Evolutionary conservation across 2,113 vertebrate species (phyloP), one percentile per base, ranked within the genome.

Genomic region (Mola mola): DNA sequence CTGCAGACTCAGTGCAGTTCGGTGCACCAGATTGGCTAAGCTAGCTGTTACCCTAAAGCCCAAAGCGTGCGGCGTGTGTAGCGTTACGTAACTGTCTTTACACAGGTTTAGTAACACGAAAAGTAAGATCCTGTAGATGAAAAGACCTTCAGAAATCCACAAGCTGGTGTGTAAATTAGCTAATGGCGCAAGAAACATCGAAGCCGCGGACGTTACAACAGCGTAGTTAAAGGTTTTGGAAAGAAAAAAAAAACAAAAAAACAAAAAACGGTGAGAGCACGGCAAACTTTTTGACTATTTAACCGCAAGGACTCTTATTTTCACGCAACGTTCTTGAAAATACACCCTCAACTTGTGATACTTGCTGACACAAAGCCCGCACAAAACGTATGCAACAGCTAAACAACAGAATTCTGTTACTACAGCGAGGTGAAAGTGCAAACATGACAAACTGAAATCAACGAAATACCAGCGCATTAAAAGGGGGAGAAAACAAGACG

Each of bases 31-130:
- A 8, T 37, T 42, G 17, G 78, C 64, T 41, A 17, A 40, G 66
- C 66, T 28, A 49, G 46, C 61, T 17, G 44, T 53, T 49, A 22
- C 34, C 25, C 24, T 50, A 25, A 61, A 69, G 58, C 49, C 72
- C 70, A 41, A 65, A 28, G 38, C 24, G 69, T 36, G 76, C 10
- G 57, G 70, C 46, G 46, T 22, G 71, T 29, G 8, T 38, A 4
- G 31, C 15, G 77, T 89, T 88, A 82, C 84, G 61, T 87, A 89
- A 89, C 55, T 16, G 49, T 52, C 66, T 71, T 50, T 66, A 44
- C 58, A 4, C 2, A 34, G 47, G 60, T 53, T 68, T 78, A 62
- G 49, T 36, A 49, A 62, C 62, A 74, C 53, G 16, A 40, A 48
- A 49, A 53, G 8, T 20, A 59, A 60, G 26, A 59, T 22, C 65